Conservation (phyloP, 2,113 vertebrate genomes). For the Caranx ignobilis region DNA sequence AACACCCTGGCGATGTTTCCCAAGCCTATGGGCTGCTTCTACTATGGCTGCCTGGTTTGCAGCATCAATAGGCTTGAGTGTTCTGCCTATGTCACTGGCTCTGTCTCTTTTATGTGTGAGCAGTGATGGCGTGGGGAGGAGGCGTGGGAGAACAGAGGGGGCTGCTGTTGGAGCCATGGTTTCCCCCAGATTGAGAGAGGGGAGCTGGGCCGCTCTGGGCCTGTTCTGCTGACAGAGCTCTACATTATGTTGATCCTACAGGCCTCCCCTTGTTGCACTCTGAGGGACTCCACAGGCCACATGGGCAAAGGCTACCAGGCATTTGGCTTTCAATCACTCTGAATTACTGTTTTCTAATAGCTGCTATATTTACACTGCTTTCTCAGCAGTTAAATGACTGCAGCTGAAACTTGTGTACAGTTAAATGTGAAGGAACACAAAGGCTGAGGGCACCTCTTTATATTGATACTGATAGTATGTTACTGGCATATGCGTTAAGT, state of each 20-base stretch:
- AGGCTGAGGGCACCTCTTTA: background rate
- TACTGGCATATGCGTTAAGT: background rate
- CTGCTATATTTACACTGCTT: constrained; percentile 20
- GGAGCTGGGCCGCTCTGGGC: constrained; percentile 54
- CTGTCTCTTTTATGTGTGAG: constrained; percentile 55
- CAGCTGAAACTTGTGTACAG: constrained; percentile 3
- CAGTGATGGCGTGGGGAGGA: constrained; percentile 61
- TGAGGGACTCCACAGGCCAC: constrained; percentile 55
- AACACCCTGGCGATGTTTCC: constrained; percentile 39
- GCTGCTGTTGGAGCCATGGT: constrained; percentile 67
- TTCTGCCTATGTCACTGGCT: constrained; percentile 55
- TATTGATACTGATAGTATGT: background rate
- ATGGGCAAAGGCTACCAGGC: constrained; percentile 43
- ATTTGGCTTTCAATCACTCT: constrained; percentile 32
- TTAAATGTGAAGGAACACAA: background rate
- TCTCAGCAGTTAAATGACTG: constrained; percentile 6
- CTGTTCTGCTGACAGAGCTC: constrained; percentile 74
- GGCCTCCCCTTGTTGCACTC: constrained; percentile 74
- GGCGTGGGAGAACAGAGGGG: constrained; percentile 76
- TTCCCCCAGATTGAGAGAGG: constrained; percentile 63
- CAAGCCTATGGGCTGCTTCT: constrained; percentile 21
- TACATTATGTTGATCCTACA: constrained; percentile 78
- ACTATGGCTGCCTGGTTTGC: constrained; percentile 37
- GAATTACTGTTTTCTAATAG: constrained; percentile 18
- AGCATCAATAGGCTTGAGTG: constrained; percentile 69